These are phyloP conservation scores for Willowsia nigromaculata DNA, from an alignment of 2,888 invertebrate species.

Conservation along the genomic window DNA sequence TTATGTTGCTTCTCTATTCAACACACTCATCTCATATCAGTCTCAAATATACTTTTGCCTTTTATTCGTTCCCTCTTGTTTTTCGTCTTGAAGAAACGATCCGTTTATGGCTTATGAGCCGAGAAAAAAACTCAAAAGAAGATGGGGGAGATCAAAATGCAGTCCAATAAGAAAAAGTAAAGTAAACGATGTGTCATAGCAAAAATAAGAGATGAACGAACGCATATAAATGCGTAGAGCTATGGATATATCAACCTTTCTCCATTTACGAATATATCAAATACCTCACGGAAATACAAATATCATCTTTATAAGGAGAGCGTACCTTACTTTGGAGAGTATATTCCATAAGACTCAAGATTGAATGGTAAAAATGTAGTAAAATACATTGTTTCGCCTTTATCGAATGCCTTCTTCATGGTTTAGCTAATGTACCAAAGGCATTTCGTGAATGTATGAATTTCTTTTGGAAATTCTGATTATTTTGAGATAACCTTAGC, in stretches of 20 bases:
- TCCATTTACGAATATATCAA: not conserved
- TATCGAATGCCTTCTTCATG: not conserved
- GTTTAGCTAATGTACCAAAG: not conserved
- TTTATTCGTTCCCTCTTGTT: not conserved
- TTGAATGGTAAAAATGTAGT: not conserved
- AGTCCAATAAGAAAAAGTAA: conserved; percentile 25
- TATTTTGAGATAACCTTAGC: not conserved
- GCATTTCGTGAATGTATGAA: not conserved
- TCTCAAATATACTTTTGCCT: not conserved
- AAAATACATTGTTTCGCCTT: not conserved
- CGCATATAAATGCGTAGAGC: not conserved
- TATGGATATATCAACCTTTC: not conserved
- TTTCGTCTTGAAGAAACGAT: conserved; percentile 55
- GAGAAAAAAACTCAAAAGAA: conserved; percentile 36
- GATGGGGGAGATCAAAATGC: conserved; percentile 34
- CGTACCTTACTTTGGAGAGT: not conserved
- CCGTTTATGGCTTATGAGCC: conserved; percentile 67
- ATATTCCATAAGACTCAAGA: not conserved
- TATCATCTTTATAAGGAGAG: not conserved
- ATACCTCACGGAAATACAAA: not conserved
- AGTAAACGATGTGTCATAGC: conserved; percentile 41
- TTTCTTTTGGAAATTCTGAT: not conserved
- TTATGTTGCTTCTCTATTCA: conserved; percentile 12
- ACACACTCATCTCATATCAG: not conserved
- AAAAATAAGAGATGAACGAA: conserved; percentile 4